Conservation (phyloP, 2,113 vertebrate species). For the Aegotheles bennettii region DNA sequence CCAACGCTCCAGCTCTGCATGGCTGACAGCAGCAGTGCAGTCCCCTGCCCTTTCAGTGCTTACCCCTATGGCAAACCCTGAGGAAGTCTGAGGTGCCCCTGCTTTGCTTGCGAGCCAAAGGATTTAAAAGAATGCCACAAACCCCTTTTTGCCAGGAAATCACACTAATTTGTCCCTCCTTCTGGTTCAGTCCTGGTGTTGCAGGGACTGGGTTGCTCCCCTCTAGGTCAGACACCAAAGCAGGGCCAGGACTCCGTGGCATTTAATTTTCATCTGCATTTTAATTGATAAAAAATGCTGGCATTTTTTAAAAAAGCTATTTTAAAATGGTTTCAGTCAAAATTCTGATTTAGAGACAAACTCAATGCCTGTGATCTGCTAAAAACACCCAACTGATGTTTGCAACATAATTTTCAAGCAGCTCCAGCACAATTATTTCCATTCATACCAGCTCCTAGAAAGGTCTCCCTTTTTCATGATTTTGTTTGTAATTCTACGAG, state of each 20-base stretch:
- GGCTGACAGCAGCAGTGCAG: rapidly evolving
- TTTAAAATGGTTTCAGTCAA: not conserved
- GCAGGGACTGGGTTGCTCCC: not conserved
- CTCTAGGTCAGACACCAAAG: not conserved
- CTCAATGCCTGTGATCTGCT: not conserved
- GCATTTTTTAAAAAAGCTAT: not conserved
- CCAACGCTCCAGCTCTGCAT: rapidly evolving
- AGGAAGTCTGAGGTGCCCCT: not conserved
- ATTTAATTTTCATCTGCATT: not conserved
- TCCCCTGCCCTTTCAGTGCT: not conserved
- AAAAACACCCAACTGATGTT: not conserved
- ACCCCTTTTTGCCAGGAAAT: not conserved
- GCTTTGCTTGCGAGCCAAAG: rapidly evolving
- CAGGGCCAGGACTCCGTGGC: not conserved
- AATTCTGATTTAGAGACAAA: not conserved
- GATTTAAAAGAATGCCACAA: not conserved
- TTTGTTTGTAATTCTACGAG: conserved; percentile 45
- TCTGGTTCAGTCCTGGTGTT: not conserved
- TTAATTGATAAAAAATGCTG: not conserved
- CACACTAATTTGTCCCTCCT: not conserved
- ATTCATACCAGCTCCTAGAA: not conserved
- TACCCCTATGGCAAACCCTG: not conserved
- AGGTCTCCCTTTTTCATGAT: not conserved
- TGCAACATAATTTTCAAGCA: not conserved
- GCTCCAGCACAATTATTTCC: not conserved